These are phyloP conservation scores for Dendroctonus ponderosae DNA, from an alignment of 1,140 invertebrate species.

Conservation along the genomic window DNA sequence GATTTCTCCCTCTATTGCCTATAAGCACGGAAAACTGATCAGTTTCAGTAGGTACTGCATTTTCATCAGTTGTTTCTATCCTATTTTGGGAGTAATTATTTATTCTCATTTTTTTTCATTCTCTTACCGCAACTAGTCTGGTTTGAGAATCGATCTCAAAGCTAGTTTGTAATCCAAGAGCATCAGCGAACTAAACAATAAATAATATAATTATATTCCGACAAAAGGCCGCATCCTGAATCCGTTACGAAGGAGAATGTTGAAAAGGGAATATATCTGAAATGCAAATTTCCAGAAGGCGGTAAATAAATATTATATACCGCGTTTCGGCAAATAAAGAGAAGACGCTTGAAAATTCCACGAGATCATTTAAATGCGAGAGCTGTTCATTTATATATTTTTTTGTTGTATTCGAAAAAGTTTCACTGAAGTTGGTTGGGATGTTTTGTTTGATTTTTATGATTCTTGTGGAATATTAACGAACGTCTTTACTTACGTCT, in stretches of 20 bases:
- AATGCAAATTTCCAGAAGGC: conserved; percentile 13
- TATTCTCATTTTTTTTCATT: no score
- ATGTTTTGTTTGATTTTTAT: conserved; percentile 16
- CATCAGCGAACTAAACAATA: neutral
- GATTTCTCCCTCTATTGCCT: no score
- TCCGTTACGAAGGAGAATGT: conserved; percentile 6
- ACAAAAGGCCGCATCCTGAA: neutral
- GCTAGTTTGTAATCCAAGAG: neutral
- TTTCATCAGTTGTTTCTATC: no score
- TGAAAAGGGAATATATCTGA: conserved; percentile 9
- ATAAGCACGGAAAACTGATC: no score
- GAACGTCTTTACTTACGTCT: no score
- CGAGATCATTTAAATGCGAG: conserved; percentile 21
- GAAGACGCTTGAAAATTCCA: conserved; percentile 7
- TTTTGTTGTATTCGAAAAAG: conserved; percentile 18
- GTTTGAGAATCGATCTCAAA: no score
- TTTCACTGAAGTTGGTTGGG: neutral
- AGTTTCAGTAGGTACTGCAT: no score
- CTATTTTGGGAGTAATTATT: no score
- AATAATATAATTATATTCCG: conserved; percentile 1
- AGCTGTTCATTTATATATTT: conserved; percentile 12
- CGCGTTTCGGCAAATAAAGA: conserved; percentile 1
- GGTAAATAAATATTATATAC: conserved; percentile 23
- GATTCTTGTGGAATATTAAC: neutral
- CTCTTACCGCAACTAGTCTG: no score